Percentiles rank a stretch among this genome's conserved stretches.
Conservation (phyloP, 1,140 invertebrate genomes). For the Battus philenor region DNA sequence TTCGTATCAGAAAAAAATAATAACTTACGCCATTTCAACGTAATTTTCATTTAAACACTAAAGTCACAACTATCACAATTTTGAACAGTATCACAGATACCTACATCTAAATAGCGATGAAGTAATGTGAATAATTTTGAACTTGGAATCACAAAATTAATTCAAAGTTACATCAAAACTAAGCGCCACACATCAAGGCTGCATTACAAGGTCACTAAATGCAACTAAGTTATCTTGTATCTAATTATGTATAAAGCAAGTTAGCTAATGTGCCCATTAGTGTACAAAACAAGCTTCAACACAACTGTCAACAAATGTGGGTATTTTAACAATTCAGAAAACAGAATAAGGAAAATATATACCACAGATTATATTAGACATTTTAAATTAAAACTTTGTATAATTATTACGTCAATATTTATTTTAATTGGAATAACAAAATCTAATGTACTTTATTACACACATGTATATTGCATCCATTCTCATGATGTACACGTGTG, state of each 20-base stretch:
- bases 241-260: conserved; percentile 42
- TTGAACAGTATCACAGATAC: too few species aligned
- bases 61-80: neutral
- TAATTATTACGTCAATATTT: neutral
- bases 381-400: neutral
- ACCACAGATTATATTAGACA: neutral
- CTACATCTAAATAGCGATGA: too few species aligned
- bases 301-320: neutral
- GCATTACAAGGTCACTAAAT: conserved; percentile 43
- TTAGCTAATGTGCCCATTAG: too few species aligned
- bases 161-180: too few species aligned
- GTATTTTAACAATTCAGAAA: neutral
- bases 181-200: conserved; percentile 30
- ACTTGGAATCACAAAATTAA: too few species aligned
- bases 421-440: too few species aligned
- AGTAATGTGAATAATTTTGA: too few species aligned
- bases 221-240: conserved; percentile 43
- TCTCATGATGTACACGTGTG: too few species aligned
- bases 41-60: conserved; percentile 7
- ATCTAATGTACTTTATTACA: too few species aligned
- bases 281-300: neutral
- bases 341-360: neutral
- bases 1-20: conserved; percentile 22
- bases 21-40: conserved; percentile 31
- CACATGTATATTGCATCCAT: too few species aligned